Base-by-base conservation (phyloP, 2,888 invertebrate species). In the Cosmorhoe ocellata region DNA sequence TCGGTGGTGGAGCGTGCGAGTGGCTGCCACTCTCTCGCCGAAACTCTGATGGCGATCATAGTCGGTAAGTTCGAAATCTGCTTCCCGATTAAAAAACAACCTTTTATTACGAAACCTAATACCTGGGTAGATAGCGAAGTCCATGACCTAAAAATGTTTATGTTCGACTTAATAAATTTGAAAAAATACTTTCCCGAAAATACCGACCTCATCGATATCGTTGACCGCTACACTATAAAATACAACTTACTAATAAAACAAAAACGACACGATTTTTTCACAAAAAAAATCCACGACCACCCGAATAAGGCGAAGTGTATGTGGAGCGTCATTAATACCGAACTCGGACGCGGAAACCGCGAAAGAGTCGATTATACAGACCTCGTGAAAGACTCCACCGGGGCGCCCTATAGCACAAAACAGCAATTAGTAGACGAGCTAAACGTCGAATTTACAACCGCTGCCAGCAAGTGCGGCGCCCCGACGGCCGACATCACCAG, bases 301-400 rank as follows among this genome's bases (percentile, higher is more conserved):
- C 41, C 45, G 0, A 48, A 48, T 10, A 48, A 48, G 7, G 11
- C 34, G 0, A 41, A 31, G 13, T 27, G 46, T 9, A 51, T 51
- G 51, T 51, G 46, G 51, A 9, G 11, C 1, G 13, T 51, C 0
- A 33, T 51, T 2, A 51, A 42, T 10, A 13, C 36, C 0, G 51
- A 51, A 10, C n/a, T 41, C 0, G 45, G 45, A 0, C 45, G 46
- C 1, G 33, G 27, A 1, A 38, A 14, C 8, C 45, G 51, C 3
- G 46, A 41, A n/a, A 10, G 37, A 1, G 28, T 33, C 3, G 46
- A 45, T 3, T 46, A 11, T 7, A 46, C 41, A 8, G 43, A 44
- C 8, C 9, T 18, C 5, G 3, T 44, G 1, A n/a, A 28, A 4
- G 18, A 37, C 6, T 1, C 7, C 0, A 9, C 22, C 3, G 36